phyloP scores from a whole-genome alignment of 1,140 invertebrate genomes.

The Lethrus apterus region DNA sequence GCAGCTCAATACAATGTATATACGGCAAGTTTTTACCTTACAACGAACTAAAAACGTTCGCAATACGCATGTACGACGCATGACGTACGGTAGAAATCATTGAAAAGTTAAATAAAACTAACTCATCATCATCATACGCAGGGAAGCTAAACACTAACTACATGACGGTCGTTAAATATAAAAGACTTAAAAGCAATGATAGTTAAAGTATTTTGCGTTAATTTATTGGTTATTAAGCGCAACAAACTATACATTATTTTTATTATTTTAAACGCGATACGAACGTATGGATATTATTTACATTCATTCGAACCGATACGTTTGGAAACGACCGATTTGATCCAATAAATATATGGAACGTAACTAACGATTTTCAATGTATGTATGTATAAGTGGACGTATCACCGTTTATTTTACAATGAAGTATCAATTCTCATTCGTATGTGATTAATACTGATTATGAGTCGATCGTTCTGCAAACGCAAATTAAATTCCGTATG shows the following conservation, averaged over 20 bases:
- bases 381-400: too few species aligned
- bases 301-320: background rate
- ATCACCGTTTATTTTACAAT: too few species aligned
- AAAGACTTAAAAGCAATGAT: constrained; percentile 2
- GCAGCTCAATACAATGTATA: constrained; percentile 20
- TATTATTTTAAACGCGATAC: background rate
- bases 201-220: constrained; percentile 1
- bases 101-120: constrained; percentile 5
- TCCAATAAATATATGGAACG: background rate
- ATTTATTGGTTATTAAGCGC: constrained; percentile 6
- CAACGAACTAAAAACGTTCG: background rate
- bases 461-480: too few species aligned
- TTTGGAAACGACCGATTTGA: background rate
- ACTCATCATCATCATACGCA: constrained; percentile 7
- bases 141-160: constrained; percentile 6
- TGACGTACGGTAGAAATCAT: background rate
- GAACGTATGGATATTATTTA: background rate
- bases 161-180: constrained; percentile 7
- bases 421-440: too few species aligned
- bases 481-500: too few species aligned
- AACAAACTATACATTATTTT: background rate
- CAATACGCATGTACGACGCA: background rate
- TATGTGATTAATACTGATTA: too few species aligned
- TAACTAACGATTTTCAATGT: background rate
- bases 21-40: constrained; percentile 14